Evolutionary conservation across 2,888 invertebrate species (phyloP).

Genomic region (Blomia tropicalis): DNA sequence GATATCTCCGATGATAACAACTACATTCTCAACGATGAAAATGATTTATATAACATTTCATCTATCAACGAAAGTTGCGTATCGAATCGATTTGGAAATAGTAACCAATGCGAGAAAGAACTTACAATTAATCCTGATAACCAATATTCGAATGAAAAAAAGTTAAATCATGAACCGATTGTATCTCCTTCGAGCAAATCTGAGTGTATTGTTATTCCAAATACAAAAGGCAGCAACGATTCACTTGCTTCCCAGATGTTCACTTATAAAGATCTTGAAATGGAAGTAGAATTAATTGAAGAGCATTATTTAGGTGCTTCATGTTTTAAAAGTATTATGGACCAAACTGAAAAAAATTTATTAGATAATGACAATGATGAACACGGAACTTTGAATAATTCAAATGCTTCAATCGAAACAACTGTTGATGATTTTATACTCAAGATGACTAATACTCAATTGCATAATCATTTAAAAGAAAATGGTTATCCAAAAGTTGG

Average conservation of each 20-base stretch:
- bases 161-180: too few relatives aligned
- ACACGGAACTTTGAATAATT: not conserved
- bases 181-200: too few relatives aligned
- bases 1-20: too few relatives aligned
- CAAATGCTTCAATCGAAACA: not conserved
- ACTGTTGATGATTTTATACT: not conserved
- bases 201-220: too few relatives aligned
- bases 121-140: too few relatives aligned
- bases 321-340: not conserved
- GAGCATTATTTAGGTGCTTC: not conserved
- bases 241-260: not conserved
- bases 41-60: too few relatives aligned
- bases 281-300: conserved; percentile 3
- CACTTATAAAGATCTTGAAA: not conserved
- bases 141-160: too few relatives aligned
- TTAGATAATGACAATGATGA: not conserved
- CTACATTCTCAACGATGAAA: too few relatives aligned
- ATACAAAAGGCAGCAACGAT: not conserved
- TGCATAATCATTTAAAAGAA: not conserved
- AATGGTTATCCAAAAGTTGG: conserved; percentile 2
- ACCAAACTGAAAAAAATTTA: not conserved
- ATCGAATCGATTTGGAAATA: too few relatives aligned
- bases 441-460: conserved; percentile 10
- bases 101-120: too few relatives aligned
- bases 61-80: too few relatives aligned